Evolutionary conservation across 2,888 invertebrate species (phyloP).

Genomic region (Rotaria macrura): DNA sequence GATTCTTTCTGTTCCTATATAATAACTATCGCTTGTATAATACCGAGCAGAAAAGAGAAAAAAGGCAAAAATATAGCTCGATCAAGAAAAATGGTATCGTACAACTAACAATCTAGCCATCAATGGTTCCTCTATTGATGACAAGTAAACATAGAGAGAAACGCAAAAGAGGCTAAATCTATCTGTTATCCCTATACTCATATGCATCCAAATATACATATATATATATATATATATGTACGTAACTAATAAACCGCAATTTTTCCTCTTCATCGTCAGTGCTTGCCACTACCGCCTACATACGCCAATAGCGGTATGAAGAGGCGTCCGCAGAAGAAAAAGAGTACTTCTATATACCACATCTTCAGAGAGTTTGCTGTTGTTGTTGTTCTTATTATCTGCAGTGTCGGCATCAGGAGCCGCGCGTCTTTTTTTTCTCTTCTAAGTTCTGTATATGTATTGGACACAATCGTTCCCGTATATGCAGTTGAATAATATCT

Average conservation of each 20-base stretch:
- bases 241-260: background rate
- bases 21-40: background rate
- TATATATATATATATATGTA: background rate
- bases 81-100: background rate
- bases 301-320: background rate
- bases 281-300: background rate
- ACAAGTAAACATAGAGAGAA: background rate
- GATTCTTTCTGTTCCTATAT: background rate
- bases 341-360: background rate
- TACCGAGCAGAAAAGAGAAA: background rate
- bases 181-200: background rate
- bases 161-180: background rate
- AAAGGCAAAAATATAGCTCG: background rate
- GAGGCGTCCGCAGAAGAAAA: background rate
- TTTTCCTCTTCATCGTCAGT: background rate
- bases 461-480: background rate
- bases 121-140: background rate
- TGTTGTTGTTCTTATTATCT: background rate
- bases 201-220: background rate
- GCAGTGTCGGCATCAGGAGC: background rate
- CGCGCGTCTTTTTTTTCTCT: background rate
- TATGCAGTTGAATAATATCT: background rate
- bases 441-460: background rate
- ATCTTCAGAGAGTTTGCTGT: background rate
- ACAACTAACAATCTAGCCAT: background rate